These are phyloP conservation scores for Zootermopsis nevadensis DNA, from an alignment of 2,888 invertebrate species.

Conservation along the genomic window DNA sequence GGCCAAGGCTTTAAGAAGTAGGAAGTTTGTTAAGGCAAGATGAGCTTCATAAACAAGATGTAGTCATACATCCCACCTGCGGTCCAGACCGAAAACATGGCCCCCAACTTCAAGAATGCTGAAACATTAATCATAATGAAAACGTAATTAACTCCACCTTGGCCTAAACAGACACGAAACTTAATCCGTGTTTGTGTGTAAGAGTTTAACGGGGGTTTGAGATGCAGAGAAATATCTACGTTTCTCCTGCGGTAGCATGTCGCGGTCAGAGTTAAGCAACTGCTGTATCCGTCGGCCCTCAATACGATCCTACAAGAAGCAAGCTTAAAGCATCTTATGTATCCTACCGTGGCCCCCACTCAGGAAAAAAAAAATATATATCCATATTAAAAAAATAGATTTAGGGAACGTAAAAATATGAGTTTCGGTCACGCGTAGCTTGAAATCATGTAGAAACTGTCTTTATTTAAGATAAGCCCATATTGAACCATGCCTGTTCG, in stretches of 20 bases:
- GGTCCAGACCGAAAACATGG: background rate
- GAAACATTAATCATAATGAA: constrained; percentile 50
- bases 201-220: constrained; percentile 20
- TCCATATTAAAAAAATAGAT: too few species aligned
- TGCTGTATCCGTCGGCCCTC: background rate
- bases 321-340: background rate
- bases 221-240: background rate
- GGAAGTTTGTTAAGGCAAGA: background rate
- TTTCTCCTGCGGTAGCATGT: background rate
- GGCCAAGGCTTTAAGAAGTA: too few species aligned
- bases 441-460: too few species aligned
- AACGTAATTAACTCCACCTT: constrained; percentile 50
- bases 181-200: constrained; percentile 46
- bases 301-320: background rate
- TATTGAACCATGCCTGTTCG: too few species aligned
- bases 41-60: constrained; percentile 2
- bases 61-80: constrained; percentile 1
- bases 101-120: constrained; percentile 19
- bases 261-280: background rate
- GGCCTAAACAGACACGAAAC: constrained; percentile 32
- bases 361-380: too few species aligned
- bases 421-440: too few species aligned
- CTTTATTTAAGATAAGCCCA: too few species aligned
- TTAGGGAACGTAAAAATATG: too few species aligned
- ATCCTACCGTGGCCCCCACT: too few species aligned